phyloP scores from a whole-genome alignment of 2,113 vertebrate species.

The Trinectes maculatus region DNA sequence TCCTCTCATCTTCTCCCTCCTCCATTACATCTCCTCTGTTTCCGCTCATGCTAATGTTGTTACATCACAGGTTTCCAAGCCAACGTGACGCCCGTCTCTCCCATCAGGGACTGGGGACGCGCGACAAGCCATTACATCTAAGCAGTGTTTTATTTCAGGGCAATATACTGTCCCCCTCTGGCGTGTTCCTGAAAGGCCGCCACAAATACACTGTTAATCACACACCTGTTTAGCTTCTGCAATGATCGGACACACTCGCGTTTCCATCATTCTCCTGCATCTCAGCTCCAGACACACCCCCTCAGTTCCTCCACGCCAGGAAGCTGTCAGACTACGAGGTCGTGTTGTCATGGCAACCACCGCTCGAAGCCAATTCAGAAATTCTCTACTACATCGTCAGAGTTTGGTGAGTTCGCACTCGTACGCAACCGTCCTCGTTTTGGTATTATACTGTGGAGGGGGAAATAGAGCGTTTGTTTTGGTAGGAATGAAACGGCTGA shows the following conservation, averaged over 20 bases:
- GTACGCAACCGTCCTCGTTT: conserved; percentile 16
- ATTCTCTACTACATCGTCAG: conserved; percentile 93
- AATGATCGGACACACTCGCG: background rate
- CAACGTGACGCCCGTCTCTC: conserved; percentile 1
- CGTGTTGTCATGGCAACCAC: conserved; percentile 93
- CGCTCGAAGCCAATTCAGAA: conserved; percentile 91
- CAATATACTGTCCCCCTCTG: background rate
- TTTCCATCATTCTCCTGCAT: conserved; percentile 69
- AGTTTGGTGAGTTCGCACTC: conserved; percentile 89
- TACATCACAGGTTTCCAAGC: conserved; percentile 56
- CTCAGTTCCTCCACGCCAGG: conserved; percentile 86
- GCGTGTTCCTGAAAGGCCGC: background rate
- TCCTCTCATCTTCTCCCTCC: conserved; percentile 29
- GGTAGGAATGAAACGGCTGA: conserved; percentile 84
- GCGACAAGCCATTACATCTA: conserved; percentile 23
- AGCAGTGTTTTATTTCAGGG: conserved; percentile 51
- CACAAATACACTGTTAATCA: conserved; percentile 13
- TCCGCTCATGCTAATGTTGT: conserved; percentile 43
- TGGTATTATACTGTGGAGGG: background rate
- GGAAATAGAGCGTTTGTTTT: conserved; percentile 6
- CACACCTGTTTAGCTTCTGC: conserved; percentile 19
- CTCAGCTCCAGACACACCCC: conserved; percentile 92
- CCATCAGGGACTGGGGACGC: conserved; percentile 8
- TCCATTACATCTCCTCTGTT: conserved; percentile 49
- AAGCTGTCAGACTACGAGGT: conserved; percentile 92